These are phyloP conservation scores for Chrysemys picta DNA, from an alignment of 2,113 vertebrate species.

Conservation along the genomic window DNA sequence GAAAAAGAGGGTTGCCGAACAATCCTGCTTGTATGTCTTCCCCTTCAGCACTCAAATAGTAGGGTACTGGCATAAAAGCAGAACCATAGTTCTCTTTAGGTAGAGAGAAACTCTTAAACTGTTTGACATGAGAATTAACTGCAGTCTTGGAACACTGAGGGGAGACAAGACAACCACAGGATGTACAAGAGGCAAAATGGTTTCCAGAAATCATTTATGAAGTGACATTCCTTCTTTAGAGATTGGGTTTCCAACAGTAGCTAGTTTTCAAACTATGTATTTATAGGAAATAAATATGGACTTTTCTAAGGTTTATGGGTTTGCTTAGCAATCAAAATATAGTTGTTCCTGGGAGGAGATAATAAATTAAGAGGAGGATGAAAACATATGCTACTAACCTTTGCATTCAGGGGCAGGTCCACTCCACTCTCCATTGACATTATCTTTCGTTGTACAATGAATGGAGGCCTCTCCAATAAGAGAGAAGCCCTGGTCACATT, in stretches of 20 bases:
- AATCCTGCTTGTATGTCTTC: too few relatives aligned
- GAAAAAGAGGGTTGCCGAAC: too few relatives aligned
- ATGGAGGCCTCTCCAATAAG: too few relatives aligned
- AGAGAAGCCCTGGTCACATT: too few relatives aligned
- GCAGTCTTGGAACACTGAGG: neutral
- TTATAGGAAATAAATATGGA: neutral
- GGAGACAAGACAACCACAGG: neutral
- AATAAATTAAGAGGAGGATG: neutral
- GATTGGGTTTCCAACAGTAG: neutral
- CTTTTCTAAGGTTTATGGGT: neutral
- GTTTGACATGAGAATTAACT: neutral
- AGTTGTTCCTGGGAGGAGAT: neutral
- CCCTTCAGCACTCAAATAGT: too few relatives aligned
- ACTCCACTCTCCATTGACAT: conserved; percentile 35
- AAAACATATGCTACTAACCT: conserved; percentile 19
- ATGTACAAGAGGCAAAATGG: neutral
- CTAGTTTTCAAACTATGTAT: too few relatives aligned
- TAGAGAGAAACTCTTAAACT: too few relatives aligned
- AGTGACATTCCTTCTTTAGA: neutral
- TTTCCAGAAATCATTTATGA: neutral
- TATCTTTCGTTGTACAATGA: conserved; percentile 30
- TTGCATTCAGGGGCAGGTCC: conserved; percentile 42
- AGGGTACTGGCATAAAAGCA: too few relatives aligned
- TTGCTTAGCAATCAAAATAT: neutral
- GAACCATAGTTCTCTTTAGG: too few relatives aligned